Evolutionary conservation across 2,888 invertebrate genomes (phyloP), one percentile per base, ranked within the genome.

Genomic region (Polydrusus pterygomalis): DNA sequence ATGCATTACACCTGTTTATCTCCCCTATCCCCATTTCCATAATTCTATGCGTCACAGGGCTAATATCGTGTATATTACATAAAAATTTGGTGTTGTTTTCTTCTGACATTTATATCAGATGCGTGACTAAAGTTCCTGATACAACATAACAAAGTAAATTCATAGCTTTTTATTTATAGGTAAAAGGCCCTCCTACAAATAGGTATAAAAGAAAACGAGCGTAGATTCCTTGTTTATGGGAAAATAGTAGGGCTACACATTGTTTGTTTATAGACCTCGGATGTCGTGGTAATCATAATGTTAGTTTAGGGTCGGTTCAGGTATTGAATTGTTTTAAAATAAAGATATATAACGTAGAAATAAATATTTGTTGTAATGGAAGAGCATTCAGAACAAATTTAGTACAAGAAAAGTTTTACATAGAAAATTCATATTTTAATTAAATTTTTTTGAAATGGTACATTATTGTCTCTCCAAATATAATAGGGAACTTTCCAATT

Each of bases 21-120:
- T 25, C 54, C 54, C 62, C 45, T 17, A 17, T 45, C 9, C 25
- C 25, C 5, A 18, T 47, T 49, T 47, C 30, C 47, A 64, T 64
- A 64, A 45, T 30, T 47, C 30, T 34, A 47, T 45, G 63, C 45
- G 64, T 64, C 64, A 64, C 30, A 47, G 11, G 40, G 40, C 54
- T 71, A 64, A 71, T 64, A 30, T 67, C 63, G 30, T 58, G 58
- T 58, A 17, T 65, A 58, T 20, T 56, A 43, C 38, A 15, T 34
- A 47, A 47, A 64, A 60, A 73, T 73, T 73, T 60, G 67, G 72
- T 43, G 64, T 73, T 73, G 72, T 73, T 73, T 65, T 64, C 38
- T 34, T 58, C 54, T 67, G 65, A 73, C 65, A 65, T 73, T 73
- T 73, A 67, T 60, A 58, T 34, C 58, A 73, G 56, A 49, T 73